These are phyloP conservation scores for Hoplodrina blanda DNA, from an alignment of 2,888 invertebrate species.

Conservation along the genomic window DNA sequence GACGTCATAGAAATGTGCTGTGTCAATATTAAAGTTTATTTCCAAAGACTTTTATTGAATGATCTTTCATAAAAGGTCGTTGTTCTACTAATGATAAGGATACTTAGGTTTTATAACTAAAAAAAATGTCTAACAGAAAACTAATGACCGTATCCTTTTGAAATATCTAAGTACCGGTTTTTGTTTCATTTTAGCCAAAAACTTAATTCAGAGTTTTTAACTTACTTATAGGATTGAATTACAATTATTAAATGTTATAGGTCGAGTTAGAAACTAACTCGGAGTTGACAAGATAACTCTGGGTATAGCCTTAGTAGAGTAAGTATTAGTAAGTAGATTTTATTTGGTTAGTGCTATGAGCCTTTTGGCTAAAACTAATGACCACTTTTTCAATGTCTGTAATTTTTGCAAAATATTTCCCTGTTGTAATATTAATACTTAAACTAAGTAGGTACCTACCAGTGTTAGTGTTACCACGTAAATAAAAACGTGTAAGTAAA, in stretches of 20 bases:
- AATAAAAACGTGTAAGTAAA: neutral
- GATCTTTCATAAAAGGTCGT: neutral
- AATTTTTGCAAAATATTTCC: neutral
- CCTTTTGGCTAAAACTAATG: neutral
- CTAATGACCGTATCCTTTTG: neutral
- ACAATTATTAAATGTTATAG: neutral
- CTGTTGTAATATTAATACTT: neutral
- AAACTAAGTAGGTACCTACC: neutral
- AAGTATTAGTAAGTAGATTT: too few species aligned
- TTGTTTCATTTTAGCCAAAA: neutral
- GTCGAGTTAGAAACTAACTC: neutral
- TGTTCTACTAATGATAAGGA: constrained; percentile 5
- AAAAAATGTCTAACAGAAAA: constrained; percentile 3
- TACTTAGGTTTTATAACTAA: neutral
- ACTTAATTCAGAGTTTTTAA: neutral
- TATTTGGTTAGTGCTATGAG: too few species aligned
- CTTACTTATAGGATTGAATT: neutral
- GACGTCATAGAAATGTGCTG: neutral
- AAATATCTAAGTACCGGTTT: constrained; percentile 11
- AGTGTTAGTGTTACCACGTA: neutral
- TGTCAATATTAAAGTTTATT: constrained; percentile 4
- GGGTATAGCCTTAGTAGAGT: neutral
- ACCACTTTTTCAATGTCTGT: neutral
- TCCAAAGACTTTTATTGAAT: neutral
- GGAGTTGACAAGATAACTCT: neutral